Evolutionary conservation across 2,888 invertebrate genomes (phyloP).

Genomic region (Morpho achilles): DNA sequence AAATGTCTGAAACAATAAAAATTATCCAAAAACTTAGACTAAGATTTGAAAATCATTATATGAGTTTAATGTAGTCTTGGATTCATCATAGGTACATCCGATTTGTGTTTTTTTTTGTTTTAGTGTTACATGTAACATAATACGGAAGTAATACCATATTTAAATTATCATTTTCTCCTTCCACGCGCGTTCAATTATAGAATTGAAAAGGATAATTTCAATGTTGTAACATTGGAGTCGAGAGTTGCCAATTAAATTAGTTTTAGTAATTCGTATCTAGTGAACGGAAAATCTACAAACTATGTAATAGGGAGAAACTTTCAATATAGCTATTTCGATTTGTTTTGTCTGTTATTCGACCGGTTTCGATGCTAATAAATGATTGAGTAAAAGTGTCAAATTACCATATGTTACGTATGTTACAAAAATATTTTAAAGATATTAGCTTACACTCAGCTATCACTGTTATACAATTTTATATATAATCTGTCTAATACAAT

Average conservation of each 20-base stretch:
- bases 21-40: too few relatives aligned
- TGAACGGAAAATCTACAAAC: conserved; percentile 18
- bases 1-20: too few relatives aligned
- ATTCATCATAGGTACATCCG: too few relatives aligned
- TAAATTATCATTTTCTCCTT: conserved; percentile 4
- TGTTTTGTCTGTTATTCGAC: conserved; percentile 54
- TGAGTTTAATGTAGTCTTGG: too few relatives aligned
- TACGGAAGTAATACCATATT: too few relatives aligned
- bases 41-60: too few relatives aligned
- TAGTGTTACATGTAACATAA: too few relatives aligned
- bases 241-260: conserved; percentile 15
- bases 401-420: conserved; percentile 15
- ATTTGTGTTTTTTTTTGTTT: too few relatives aligned
- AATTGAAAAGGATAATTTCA: conserved; percentile 23
- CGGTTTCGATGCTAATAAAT: conserved; percentile 30
- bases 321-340: conserved; percentile 38
- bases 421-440: too few relatives aligned
- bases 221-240: conserved; percentile 10
- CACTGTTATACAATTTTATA: too few relatives aligned
- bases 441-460: too few relatives aligned
- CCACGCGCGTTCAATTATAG: conserved; percentile 8
- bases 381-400: conserved; percentile 33
- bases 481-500: too few relatives aligned
- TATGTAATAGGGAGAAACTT: conserved; percentile 50
- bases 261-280: conserved; percentile 5